phyloP scores from a whole-genome alignment of 2,113 vertebrate species.

The Recurvirostra avosetta region DNA sequence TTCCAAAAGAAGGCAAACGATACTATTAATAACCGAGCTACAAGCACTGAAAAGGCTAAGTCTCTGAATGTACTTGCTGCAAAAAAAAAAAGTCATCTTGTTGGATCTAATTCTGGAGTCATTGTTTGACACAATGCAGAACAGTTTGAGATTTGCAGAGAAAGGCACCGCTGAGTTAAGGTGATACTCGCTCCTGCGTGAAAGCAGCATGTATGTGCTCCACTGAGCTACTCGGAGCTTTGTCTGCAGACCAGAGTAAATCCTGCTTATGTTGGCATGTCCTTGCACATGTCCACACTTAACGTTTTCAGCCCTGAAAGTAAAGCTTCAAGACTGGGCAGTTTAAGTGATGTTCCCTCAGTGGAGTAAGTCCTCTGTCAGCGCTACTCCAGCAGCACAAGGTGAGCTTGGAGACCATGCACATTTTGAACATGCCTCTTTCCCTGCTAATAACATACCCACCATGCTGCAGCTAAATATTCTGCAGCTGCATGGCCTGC shows the following conservation, averaged over 20 bases:
- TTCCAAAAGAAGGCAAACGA: neutral
- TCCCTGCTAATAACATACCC: neutral
- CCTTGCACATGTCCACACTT: neutral
- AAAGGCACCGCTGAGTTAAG: neutral
- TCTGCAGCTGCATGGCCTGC: neutral
- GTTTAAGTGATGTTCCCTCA: neutral
- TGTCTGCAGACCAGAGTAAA: neutral
- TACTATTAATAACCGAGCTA: conserved; percentile 15
- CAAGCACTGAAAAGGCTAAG: neutral
- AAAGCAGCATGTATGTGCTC: neutral
- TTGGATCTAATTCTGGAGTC: conserved; percentile 16
- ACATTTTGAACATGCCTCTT: neutral
- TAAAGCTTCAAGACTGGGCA: neutral
- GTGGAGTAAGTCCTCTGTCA: neutral
- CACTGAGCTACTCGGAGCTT: neutral
- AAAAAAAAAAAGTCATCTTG: neutral
- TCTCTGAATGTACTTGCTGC: neutral
- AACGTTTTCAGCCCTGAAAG: neutral
- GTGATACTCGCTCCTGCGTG: neutral
- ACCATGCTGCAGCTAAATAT: neutral
- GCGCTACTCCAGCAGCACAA: neutral
- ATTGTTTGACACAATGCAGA: neutral
- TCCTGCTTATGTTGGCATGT: neutral
- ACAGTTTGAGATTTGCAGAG: neutral
- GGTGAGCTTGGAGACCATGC: neutral